These are phyloP conservation scores for Ptyas mucosa DNA, from an alignment of 2,113 vertebrate species.

Conservation along the genomic window DNA sequence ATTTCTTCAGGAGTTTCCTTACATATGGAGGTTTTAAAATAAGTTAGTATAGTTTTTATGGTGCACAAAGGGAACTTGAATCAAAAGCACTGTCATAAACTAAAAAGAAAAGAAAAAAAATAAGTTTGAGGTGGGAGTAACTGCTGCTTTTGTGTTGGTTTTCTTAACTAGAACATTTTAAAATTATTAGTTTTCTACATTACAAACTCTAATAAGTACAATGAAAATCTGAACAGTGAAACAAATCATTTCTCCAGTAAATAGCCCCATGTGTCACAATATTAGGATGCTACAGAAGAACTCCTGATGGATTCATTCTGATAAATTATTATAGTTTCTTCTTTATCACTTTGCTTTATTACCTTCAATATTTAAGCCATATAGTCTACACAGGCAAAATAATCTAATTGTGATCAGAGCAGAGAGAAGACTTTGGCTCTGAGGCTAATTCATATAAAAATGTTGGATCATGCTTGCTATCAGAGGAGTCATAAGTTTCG, in stretches of 20 bases:
- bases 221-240: slow-evolving; percentile 29
- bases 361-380: slow-evolving; percentile 49
- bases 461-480: neutral
- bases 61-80: slow-evolving; percentile 48
- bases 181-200: slow-evolving; percentile 33
- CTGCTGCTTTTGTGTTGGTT: slow-evolving; percentile 20
- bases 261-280: slow-evolving; percentile 49
- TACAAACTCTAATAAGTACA: slow-evolving; percentile 27
- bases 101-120: slow-evolving; percentile 40
- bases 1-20: slow-evolving; percentile 57
- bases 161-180: slow-evolving; percentile 20
- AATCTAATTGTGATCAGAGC: slow-evolving; percentile 34
- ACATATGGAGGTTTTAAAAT: slow-evolving; percentile 64
- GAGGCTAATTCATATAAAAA: slow-evolving; percentile 9
- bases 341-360: slow-evolving; percentile 58
- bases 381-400: slow-evolving; percentile 42
- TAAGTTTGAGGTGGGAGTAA: slow-evolving; percentile 40
- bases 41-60: slow-evolving; percentile 63
- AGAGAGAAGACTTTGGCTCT: slow-evolving; percentile 30
- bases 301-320: slow-evolving; percentile 7
- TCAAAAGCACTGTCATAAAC: slow-evolving; percentile 50
- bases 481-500: neutral
- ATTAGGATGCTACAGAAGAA: slow-evolving; percentile 37
- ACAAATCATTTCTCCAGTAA: slow-evolving; percentile 48
- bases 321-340: slow-evolving; percentile 57